These are phyloP conservation scores for Drosophila varians DNA, from an alignment of 1,140 invertebrate species.

Conservation along the genomic window DNA sequence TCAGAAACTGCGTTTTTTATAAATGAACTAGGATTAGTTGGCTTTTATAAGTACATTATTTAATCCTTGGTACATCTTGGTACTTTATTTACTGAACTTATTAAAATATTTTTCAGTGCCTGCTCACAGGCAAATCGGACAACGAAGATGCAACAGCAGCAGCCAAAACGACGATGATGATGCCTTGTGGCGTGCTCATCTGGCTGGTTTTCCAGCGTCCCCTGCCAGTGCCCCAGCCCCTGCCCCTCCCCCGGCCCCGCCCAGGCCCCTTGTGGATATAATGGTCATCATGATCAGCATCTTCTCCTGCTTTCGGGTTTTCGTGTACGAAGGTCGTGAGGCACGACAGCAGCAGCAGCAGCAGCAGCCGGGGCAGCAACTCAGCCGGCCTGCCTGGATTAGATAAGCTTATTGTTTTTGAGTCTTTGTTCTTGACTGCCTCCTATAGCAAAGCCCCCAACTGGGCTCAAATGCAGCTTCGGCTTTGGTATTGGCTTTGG, in stretches of 20 bases:
- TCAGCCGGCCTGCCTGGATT: conserved; percentile 47
- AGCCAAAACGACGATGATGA: conserved; percentile 24
- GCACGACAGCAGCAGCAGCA: conserved; percentile 60
- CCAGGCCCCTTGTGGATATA: conserved; percentile 4
- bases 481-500: conserved; percentile 9
- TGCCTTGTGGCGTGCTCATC: conserved; percentile 48
- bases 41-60: too few relatives aligned
- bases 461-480: conserved; percentile 27
- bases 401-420: conserved; percentile 63
- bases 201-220: conserved; percentile 11
- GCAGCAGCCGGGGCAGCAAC: conserved; percentile 15
- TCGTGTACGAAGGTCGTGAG: conserved; percentile 79
- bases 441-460: conserved; percentile 2
- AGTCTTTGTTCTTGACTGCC: conserved; percentile 36
- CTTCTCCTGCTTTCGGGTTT: conserved; percentile 47
- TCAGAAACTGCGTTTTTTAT: too few relatives aligned
- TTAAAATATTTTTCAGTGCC: conserved; percentile 31
- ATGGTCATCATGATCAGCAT: conserved; percentile 37
- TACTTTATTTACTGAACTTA: too few relatives aligned
- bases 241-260: conserved; percentile 15
- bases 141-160: conserved; percentile 38
- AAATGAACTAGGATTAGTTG: too few relatives aligned
- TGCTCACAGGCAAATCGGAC: conserved; percentile 25
- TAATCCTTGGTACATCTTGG: too few relatives aligned
- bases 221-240: conserved; percentile 12